Evolutionary conservation across 1,140 invertebrate genomes (phyloP), one percentile per base, ranked within the genome.

Genomic region (Camponotus floridanus): DNA sequence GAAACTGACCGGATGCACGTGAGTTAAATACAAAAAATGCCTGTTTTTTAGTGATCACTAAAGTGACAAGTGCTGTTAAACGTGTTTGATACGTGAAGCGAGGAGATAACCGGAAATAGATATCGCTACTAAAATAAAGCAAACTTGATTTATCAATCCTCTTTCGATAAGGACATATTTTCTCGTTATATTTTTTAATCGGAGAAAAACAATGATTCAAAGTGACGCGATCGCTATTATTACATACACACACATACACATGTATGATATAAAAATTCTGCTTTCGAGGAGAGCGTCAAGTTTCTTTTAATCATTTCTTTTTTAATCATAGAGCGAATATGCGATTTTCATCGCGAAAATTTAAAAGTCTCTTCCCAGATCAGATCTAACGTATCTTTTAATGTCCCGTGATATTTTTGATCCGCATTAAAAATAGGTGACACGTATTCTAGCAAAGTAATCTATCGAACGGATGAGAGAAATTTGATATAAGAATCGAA

Each of bases 1-100:
- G 89, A 89, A 91, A 88, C 74, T 86, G 71, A 84, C 90, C 88
- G 86, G 88, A 91, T 78, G 76, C 65, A 73, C 88, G 90, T 89
- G 90, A 86, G 83, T 61, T 45, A 79, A 86, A 87, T 91, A 59
- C 61, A 21, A 51, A 76, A 76, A 33, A 9, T 18, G 33, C 3
- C 13, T 21, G 70, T 68, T 51, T 45, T 84, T 74, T 45, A 64
- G 51, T 48, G 62, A 39, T 26, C 26, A 45, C 39, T 51, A 51
- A 18, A 51, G 18, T 18, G 6, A 51, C 48, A 18, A 13, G 18
- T 31, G 21, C 84, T 62, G 85, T 88, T 91, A 90, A 90, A 91
- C 91, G 86, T 91, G 86, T 91, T 71, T 65, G 33, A 84, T 86
- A 79, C 74, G 81, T 76, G 74, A 91, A 78, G 11, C 57, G 36